A percentile compares a stretch with the other conserved stretches of the same genome.
Evolutionary conservation across 2,888 invertebrate genomes (phyloP).

Genomic region (Drosophila lacicola): DNA sequence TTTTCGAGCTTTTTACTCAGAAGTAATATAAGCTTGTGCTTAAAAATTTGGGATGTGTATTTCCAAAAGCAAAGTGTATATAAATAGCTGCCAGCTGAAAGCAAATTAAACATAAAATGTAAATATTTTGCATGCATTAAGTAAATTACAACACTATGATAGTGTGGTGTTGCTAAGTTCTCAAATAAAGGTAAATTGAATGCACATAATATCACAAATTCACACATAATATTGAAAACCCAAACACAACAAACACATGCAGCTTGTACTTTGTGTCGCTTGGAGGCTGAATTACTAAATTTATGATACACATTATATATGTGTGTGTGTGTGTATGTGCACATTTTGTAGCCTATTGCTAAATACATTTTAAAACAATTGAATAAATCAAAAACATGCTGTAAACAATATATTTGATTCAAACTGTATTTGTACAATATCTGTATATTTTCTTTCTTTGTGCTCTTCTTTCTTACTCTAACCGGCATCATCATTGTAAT

Average conservation of each 20-base stretch:
- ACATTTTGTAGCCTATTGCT: constrained; percentile 29
- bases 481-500: constrained; percentile 57
- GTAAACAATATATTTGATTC: constrained; percentile 41
- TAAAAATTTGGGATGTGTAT: neutral
- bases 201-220: neutral
- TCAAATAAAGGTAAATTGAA: neutral
- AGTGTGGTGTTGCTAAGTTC: neutral
- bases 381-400: constrained; percentile 12
- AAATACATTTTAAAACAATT: constrained; percentile 22
- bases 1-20: neutral
- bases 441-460: constrained; percentile 70
- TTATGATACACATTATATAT: constrained; percentile 8
- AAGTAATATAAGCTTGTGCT: neutral
- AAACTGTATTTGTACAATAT: constrained; percentile 67
- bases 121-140: constrained; percentile 6
- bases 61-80: neutral
- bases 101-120: neutral
- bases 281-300: constrained; percentile 4
- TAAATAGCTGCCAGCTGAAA: neutral
- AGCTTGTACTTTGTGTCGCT: constrained; percentile 49
- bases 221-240: neutral
- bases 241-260: constrained; percentile 8
- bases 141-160: neutral
- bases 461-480: constrained; percentile 66
- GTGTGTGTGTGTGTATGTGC: constrained; percentile 23